Evolutionary conservation across 1,140 invertebrate genomes (phyloP).

Genomic region (Drosophila hydei): DNA sequence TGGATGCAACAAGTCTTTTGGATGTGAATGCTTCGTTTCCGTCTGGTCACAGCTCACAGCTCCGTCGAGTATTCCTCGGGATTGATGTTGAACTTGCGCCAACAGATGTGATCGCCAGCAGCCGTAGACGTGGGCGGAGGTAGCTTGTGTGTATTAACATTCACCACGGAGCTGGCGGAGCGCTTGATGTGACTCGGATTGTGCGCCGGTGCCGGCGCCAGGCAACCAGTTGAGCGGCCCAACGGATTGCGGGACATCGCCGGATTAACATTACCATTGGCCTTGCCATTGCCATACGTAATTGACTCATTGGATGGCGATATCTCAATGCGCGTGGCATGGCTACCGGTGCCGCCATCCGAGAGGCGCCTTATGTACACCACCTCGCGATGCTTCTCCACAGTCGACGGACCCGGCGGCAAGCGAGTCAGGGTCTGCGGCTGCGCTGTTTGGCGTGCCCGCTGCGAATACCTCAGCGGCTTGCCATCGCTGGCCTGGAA

Average conservation of each 20-base stretch:
- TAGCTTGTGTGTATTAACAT: conserved; percentile 65
- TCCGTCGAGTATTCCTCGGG: conserved; percentile 83
- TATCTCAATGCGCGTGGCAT: conserved; percentile 79
- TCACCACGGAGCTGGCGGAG: conserved; percentile 73
- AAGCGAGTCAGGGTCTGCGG: conserved; percentile 53
- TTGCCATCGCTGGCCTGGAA: conserved; percentile 72
- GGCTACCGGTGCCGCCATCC: conserved; percentile 67
- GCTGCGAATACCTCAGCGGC: conserved; percentile 69
- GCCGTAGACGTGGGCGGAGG: conserved; percentile 60
- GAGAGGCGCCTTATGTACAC: conserved; percentile 77
- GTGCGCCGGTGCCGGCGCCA: conserved; percentile 45
- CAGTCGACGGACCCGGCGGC: conserved; percentile 28
- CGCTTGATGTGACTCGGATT: conserved; percentile 61
- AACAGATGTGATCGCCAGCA: conserved; percentile 79
- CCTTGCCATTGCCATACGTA: conserved; percentile 70
- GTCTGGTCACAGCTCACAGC: conserved; percentile 59
- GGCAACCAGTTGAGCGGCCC: conserved; percentile 67
- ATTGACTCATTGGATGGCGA: conserved; percentile 81
- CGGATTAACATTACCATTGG: conserved; percentile 7
- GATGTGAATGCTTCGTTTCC: conserved; percentile 75
- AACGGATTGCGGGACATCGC: conserved; percentile 75
- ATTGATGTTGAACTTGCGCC: conserved; percentile 83
- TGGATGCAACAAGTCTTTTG: conserved; percentile 82
- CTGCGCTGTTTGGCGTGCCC: conserved; percentile 62
- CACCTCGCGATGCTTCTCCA: conserved; percentile 79